Evolutionary conservation across 1,140 invertebrate species (phyloP).

Genomic region (Drosophila prosaltans): DNA sequence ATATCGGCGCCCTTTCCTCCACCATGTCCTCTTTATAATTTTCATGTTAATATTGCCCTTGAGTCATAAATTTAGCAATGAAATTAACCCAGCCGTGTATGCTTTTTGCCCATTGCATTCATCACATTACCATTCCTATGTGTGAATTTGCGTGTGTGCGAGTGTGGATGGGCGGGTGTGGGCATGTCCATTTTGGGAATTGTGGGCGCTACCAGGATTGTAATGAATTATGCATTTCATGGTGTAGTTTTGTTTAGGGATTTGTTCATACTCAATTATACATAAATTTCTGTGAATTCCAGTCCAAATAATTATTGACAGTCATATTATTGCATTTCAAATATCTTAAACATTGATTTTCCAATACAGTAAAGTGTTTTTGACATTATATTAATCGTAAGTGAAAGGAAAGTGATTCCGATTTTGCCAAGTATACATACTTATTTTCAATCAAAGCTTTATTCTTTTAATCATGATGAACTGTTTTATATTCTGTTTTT

Average conservation of each 20-base stretch:
- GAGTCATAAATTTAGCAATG: slow-evolving; percentile 76
- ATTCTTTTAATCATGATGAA: too few species aligned
- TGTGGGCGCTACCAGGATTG: slow-evolving; percentile 39
- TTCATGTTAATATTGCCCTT: slow-evolving; percentile 81
- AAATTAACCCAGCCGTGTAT: slow-evolving; percentile 60
- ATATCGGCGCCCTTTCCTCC: slow-evolving; percentile 36
- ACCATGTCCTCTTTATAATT: slow-evolving; percentile 63
- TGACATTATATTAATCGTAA: too few species aligned
- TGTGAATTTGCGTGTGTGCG: slow-evolving; percentile 1
- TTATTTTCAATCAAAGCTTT: too few species aligned
- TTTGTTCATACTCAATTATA: slow-evolving; percentile 25
- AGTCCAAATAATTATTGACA: too few species aligned
- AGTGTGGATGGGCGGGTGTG: not conserved
- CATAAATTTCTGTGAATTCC: slow-evolving; percentile 18
- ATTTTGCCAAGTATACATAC: too few species aligned
- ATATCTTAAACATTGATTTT: too few species aligned
- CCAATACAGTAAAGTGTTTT: too few species aligned
- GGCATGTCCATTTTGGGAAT: slow-evolving; percentile 23
- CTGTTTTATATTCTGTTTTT: too few species aligned
- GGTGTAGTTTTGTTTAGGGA: slow-evolving; percentile 39
- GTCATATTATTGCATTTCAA: too few species aligned
- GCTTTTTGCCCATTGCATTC: slow-evolving; percentile 59
- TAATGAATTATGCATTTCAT: slow-evolving; percentile 56
- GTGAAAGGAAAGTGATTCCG: too few species aligned
- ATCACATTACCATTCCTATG: slow-evolving; percentile 47